Conservation (phyloP, 2,888 invertebrate genomes). For the Alitta virens region DNA sequence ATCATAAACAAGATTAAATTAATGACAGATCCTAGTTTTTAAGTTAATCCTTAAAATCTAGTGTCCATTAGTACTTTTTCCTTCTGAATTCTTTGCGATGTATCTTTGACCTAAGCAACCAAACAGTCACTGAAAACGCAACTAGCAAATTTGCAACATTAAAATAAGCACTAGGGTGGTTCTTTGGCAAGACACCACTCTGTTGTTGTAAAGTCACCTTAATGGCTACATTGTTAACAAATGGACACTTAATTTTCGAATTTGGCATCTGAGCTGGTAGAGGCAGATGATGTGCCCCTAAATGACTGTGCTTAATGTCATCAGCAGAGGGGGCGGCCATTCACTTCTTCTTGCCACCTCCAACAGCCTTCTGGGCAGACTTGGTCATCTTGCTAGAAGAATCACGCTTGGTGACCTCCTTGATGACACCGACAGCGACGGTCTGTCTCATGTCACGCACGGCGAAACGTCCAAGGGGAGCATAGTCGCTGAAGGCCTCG, state of each 20-base stretch:
- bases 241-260: not conserved
- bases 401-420: slow-evolving; percentile 79
- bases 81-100: slow-evolving; percentile 89
- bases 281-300: no score
- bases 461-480: slow-evolving; percentile 94
- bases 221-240: not conserved
- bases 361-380: slow-evolving; percentile 90
- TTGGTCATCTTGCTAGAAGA: slow-evolving; percentile 94
- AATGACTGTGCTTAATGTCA: not conserved
- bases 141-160: slow-evolving; percentile 64
- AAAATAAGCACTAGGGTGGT: no score
- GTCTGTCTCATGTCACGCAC: slow-evolving; percentile 99
- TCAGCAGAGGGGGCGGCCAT: slow-evolving; percentile 5
- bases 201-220: no score
- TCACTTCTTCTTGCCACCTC: slow-evolving; percentile 70
- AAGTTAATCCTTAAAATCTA: no score
- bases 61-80: slow-evolving; percentile 62
- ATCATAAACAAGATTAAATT: no score
- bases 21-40: no score
- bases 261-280: no score
- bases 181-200: no score
- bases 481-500: slow-evolving; percentile 96
- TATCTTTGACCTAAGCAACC: slow-evolving; percentile 74
- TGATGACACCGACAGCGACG: slow-evolving; percentile 95
- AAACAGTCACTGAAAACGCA: slow-evolving; percentile 59